phyloP scores from a whole-genome alignment of 64 coral and sea anemone species.

The Exaiptasia diaphana region DNA sequence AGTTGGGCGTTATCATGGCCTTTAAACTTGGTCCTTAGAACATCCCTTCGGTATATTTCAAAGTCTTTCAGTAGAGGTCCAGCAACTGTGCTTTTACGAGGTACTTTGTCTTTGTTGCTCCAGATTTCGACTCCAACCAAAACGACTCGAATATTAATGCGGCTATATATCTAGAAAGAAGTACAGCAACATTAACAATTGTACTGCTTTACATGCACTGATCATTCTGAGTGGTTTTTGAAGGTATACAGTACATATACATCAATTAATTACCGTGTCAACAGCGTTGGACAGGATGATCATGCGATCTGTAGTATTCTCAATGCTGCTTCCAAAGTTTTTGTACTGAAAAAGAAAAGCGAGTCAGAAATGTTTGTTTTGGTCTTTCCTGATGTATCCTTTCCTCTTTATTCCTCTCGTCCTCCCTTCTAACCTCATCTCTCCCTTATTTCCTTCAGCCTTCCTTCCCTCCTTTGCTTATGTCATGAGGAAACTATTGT shows the following conservation, averaged over 20 bases:
- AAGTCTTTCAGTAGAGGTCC: constrained; percentile 22
- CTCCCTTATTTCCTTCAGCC: background rate
- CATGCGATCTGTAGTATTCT: background rate
- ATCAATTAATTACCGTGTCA: background rate
- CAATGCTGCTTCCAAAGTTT: constrained; percentile 3
- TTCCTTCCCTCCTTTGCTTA: background rate
- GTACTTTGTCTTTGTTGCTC: constrained; percentile 12
- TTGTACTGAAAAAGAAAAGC: constrained; percentile 30
- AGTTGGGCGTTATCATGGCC: constrained; percentile 40
- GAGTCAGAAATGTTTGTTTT: background rate
- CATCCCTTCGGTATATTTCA: background rate
- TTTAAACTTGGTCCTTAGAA: background rate
- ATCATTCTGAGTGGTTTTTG: no score
- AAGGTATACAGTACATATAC: no score
- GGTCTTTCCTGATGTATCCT: background rate
- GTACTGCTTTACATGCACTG: no score
- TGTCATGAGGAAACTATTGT: background rate
- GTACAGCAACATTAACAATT: no score
- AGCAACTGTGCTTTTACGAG: background rate
- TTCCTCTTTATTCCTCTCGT: background rate
- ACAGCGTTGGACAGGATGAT: constrained; percentile 25
- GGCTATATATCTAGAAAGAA: constrained; percentile 18
- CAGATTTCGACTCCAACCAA: constrained; percentile 22
- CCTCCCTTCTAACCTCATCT: background rate
- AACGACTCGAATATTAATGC: constrained; percentile 18